Conservation (phyloP, 2,113 vertebrate genomes). For the Nycticebus coucang region DNA sequence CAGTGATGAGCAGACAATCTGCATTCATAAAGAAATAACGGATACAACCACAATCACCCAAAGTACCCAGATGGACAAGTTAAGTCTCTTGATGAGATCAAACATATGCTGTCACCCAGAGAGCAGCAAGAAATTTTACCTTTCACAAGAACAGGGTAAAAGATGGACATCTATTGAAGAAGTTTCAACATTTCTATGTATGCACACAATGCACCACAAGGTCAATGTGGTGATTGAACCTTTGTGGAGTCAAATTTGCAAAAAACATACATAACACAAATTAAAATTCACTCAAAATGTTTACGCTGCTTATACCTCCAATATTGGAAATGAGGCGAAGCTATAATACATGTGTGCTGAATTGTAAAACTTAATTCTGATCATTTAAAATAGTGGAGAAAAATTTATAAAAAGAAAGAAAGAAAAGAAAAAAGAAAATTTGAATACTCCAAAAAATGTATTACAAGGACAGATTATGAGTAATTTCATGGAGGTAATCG, state of each 20-base stretch:
- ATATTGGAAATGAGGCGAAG: not conserved
- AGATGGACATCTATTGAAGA: not conserved
- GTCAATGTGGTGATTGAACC: not conserved
- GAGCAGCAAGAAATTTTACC: not conserved
- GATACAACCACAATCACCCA: not conserved
- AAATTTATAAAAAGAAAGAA: not conserved
- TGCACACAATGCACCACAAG: not conserved
- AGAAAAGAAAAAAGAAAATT: not conserved
- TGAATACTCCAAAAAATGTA: not conserved
- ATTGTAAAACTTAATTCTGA: not conserved
- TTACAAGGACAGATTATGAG: not conserved
- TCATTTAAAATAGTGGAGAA: not conserved
- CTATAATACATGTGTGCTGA: not conserved
- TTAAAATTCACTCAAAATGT: not conserved
- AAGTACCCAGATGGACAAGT: not conserved
- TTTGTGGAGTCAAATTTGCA: not conserved
- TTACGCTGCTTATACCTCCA: not conserved
- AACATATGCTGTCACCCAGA: not conserved
- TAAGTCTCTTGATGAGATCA: not conserved
- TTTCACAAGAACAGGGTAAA: not conserved
- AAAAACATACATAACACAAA: not conserved
- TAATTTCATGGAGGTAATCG: not conserved
- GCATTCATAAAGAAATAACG: not conserved
- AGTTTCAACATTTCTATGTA: not conserved
- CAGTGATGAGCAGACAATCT: not conserved